Conservation (phyloP, 2,797 vertebrate genomes). For the Calcarius lapponicus region DNA sequence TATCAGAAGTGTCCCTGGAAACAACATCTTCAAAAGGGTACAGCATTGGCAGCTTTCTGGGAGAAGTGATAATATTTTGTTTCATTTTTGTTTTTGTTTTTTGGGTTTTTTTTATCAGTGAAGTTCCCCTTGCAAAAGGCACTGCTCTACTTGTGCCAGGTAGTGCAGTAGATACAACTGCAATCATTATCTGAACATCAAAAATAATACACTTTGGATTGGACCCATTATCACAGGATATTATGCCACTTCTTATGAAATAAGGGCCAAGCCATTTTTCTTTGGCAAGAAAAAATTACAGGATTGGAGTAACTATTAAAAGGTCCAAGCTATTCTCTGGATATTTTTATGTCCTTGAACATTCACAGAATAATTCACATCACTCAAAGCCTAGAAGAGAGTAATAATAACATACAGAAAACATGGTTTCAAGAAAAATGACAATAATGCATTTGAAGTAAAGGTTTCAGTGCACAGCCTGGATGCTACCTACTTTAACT, state of each 20-base stretch:
- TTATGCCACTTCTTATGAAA: background rate
- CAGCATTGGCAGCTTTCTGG: background rate
- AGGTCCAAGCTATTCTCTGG: background rate
- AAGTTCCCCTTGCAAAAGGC: background rate
- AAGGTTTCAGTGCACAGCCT: background rate
- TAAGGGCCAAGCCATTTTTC: background rate
- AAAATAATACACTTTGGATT: background rate
- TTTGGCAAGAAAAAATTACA: background rate
- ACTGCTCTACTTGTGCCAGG: background rate
- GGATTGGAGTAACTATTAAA: background rate
- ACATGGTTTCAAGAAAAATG: background rate
- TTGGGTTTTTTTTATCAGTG: accelerated
- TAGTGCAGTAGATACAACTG: background rate
- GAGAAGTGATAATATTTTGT: background rate
- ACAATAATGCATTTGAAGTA: background rate
- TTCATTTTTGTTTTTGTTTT: background rate
- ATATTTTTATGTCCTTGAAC: background rate
- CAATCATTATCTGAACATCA: background rate
- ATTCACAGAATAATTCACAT: background rate
- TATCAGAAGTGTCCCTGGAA: slow-evolving; percentile 4
- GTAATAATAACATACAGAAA: background rate
- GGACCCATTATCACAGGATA: background rate
- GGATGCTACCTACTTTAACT: background rate
- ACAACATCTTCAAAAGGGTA: background rate
- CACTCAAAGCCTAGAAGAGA: background rate